These are phyloP conservation scores for Myanophis thanlyinensis DNA, from an alignment of 2,113 vertebrate genomes.

Conservation along the genomic window DNA sequence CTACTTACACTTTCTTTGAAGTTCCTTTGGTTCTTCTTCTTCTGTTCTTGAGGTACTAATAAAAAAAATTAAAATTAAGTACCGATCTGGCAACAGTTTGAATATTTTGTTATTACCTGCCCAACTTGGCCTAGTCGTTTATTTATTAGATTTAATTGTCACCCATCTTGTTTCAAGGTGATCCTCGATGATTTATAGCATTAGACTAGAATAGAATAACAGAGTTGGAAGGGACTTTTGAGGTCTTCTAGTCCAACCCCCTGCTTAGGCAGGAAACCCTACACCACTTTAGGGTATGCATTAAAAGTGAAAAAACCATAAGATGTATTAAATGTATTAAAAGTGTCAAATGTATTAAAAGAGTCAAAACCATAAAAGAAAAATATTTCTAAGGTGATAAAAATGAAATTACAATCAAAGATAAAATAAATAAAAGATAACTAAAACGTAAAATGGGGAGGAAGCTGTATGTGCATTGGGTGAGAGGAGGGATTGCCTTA, in stretches of 20 bases:
- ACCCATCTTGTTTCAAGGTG: background rate
- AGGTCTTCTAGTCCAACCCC: too few species aligned
- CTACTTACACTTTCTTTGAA: constrained; percentile 18
- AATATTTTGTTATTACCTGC: background rate
- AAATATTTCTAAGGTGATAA: background rate
- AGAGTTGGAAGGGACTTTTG: too few species aligned
- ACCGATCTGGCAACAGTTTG: background rate
- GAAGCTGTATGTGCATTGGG: background rate
- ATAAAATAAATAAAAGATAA: background rate
- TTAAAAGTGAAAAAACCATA: too few species aligned
- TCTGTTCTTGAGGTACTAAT: background rate
- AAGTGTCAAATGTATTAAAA: too few species aligned
- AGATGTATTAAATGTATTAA: too few species aligned
- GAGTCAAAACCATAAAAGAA: background rate
- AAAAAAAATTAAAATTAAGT: background rate
- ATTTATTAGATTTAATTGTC: background rate
- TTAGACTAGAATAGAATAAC: too few species aligned
- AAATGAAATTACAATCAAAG: background rate
- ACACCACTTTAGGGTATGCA: too few species aligned
- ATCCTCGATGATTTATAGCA: background rate
- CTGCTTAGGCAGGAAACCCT: too few species aligned
- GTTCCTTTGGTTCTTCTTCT: background rate
- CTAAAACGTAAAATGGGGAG: background rate
- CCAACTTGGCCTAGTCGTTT: background rate
- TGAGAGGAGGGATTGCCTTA: background rate